Evolutionary conservation across 2,888 invertebrate genomes (phyloP).

Genomic region (Pristionchus entomophagus): DNA sequence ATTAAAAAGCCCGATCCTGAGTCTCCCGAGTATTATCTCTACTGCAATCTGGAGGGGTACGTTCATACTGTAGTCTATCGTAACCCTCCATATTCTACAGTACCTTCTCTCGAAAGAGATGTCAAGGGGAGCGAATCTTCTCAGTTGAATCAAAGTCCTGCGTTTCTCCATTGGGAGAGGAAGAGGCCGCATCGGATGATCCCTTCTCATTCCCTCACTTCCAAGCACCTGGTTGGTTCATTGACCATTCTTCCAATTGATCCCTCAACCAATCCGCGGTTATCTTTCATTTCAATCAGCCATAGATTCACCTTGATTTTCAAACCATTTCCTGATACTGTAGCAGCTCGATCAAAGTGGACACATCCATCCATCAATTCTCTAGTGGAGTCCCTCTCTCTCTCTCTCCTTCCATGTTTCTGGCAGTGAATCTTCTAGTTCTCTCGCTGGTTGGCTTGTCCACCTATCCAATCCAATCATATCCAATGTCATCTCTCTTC

Average conservation of each 20-base stretch:
- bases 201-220: conserved; percentile 71
- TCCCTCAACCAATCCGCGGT: neutral
- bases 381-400: too few relatives aligned
- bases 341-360: too few relatives aligned
- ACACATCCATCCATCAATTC: too few relatives aligned
- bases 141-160: neutral
- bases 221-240: conserved; percentile 69
- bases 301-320: too few relatives aligned
- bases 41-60: conserved; percentile 74
- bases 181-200: conserved; percentile 55
- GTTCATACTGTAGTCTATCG: neutral
- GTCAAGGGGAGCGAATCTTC: conserved; percentile 40
- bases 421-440: neutral
- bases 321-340: too few relatives aligned
- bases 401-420: conserved; percentile 22
- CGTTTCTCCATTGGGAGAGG: conserved; percentile 43
- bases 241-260: neutral
- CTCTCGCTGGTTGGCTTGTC: too few relatives aligned
- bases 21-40: conserved; percentile 68
- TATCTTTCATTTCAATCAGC: neutral
- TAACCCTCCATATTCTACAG: neutral
- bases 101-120: conserved; percentile 43
- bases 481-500: conserved; percentile 19
- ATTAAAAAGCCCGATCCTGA: conserved; percentile 69
- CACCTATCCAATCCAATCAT: conserved; percentile 28